Conservation (phyloP, 1,140 invertebrate genomes). For the Drosophila carrolli region DNA sequence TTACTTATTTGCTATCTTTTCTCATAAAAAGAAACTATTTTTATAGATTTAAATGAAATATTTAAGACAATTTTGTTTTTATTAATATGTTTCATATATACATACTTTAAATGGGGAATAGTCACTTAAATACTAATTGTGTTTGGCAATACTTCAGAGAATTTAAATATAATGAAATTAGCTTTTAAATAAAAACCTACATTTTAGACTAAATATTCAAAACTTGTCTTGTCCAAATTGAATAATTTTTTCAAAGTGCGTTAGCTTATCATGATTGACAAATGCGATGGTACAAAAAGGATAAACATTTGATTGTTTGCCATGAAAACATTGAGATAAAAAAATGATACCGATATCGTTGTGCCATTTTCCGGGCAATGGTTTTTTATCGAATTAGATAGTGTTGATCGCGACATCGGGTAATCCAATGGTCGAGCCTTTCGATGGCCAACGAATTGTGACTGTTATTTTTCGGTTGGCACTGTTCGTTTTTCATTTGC, state of each 20-base stretch:
- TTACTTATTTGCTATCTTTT: constrained; percentile 1
- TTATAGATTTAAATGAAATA: too few relatives aligned
- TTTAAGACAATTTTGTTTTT: too few relatives aligned
- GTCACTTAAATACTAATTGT: too few relatives aligned
- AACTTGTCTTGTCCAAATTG: not conserved
- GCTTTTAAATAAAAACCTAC: too few relatives aligned
- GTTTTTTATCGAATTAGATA: not conserved
- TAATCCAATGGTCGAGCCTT: constrained; percentile 19
- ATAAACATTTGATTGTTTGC: not conserved
- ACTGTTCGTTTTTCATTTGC: constrained; percentile 78
- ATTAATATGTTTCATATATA: too few relatives aligned
- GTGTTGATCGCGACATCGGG: constrained; percentile 12
- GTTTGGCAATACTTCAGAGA: too few relatives aligned
- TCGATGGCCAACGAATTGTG: not conserved
- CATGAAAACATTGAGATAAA: not conserved
- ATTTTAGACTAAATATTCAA: too few relatives aligned
- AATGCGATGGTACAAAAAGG: not conserved
- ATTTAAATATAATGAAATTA: too few relatives aligned
- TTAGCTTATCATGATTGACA: not conserved
- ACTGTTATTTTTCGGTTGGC: constrained; percentile 46
- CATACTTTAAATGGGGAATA: too few relatives aligned
- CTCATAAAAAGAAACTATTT: not conserved
- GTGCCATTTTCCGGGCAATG: not conserved
- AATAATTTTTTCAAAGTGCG: not conserved
- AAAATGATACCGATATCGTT: not conserved